A percentile compares a stretch with the other conserved stretches of the same genome.
These are phyloP conservation scores for Himalopsyche anomala DNA, from an alignment of 2,888 invertebrate genomes.

Conservation along the genomic window DNA sequence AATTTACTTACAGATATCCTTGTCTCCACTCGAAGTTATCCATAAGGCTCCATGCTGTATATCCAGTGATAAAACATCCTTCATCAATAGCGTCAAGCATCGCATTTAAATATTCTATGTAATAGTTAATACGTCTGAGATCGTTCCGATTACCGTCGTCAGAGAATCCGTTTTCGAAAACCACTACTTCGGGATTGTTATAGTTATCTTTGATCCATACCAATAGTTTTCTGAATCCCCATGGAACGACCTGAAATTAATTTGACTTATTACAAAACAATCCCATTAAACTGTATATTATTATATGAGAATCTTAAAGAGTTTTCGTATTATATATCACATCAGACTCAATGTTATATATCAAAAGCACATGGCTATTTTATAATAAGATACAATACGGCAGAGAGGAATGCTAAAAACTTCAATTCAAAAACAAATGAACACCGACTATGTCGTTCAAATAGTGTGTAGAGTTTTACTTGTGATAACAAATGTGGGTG, in stretches of 20 bases:
- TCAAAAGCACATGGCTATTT: too few species aligned
- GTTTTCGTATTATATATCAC: too few species aligned
- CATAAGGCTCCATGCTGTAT: slow-evolving; percentile 79
- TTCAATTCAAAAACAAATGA: too few species aligned
- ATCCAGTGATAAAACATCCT: slow-evolving; percentile 75
- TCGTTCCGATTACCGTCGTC: slow-evolving; percentile 70
- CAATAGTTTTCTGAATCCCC: slow-evolving; percentile 75
- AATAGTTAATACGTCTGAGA: slow-evolving; percentile 68
- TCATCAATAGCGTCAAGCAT: slow-evolving; percentile 74
- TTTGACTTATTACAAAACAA: not conserved
- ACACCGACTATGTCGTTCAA: too few species aligned
- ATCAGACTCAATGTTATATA: too few species aligned
- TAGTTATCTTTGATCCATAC: slow-evolving; percentile 78
- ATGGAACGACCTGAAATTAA: slow-evolving; percentile 69
- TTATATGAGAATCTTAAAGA: too few species aligned
- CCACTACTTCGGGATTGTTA: slow-evolving; percentile 75
- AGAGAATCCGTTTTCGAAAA: slow-evolving; percentile 80
- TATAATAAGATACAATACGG: too few species aligned
- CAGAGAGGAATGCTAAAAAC: too few species aligned
- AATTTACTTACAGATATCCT: slow-evolving; percentile 74
- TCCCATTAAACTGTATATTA: too few species aligned
- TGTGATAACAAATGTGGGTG: too few species aligned
- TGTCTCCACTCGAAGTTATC: slow-evolving; percentile 81
- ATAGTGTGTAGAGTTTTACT: too few species aligned
- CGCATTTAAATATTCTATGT: slow-evolving; percentile 71